Conservation (phyloP, 1,140 invertebrate genomes). For the Listronotus bonariensis region DNA sequence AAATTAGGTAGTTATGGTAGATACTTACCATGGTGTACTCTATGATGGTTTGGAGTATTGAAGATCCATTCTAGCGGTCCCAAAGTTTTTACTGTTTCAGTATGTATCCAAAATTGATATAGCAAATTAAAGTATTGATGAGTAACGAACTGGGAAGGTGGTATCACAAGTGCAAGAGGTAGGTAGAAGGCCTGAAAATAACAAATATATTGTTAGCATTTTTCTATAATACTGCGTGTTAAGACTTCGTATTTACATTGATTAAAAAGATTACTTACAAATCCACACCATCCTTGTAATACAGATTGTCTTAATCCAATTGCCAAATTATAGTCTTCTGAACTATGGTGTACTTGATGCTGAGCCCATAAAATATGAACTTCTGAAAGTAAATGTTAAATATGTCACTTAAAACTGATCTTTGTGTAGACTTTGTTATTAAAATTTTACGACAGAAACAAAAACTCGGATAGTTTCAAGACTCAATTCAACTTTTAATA, state of each 20-base stretch:
- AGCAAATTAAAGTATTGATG: slow-evolving; percentile 87
- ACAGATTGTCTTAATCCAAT: slow-evolving; percentile 85
- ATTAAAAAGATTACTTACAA: slow-evolving; percentile 66
- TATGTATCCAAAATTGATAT: slow-evolving; percentile 94
- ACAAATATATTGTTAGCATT: slow-evolving; percentile 6
- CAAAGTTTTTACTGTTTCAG: slow-evolving; percentile 74
- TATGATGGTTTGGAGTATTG: slow-evolving; percentile 87
- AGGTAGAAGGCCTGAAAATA: slow-evolving; percentile 79
- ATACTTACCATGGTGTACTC: slow-evolving; percentile 83
- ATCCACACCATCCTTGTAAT: slow-evolving; percentile 80
- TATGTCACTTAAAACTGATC: too few relatives aligned
- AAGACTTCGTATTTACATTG: too few relatives aligned
- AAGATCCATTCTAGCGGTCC: slow-evolving; percentile 84
- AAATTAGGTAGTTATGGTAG: too few relatives aligned
- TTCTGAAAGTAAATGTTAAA: slow-evolving; percentile 73
- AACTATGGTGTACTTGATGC: slow-evolving; percentile 95
- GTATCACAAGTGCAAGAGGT: slow-evolving; percentile 80
- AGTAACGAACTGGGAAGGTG: slow-evolving; percentile 81
- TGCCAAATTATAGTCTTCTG: slow-evolving; percentile 92
- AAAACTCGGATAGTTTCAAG: too few relatives aligned
- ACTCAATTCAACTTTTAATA: too few relatives aligned
- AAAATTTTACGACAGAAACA: too few relatives aligned
- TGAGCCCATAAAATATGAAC: slow-evolving; percentile 91
- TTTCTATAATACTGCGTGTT: too few relatives aligned
- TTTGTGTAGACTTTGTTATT: too few relatives aligned